Base-by-base conservation (phyloP, 2,888 invertebrate genomes). In the Mythimna loreyi region DNA sequence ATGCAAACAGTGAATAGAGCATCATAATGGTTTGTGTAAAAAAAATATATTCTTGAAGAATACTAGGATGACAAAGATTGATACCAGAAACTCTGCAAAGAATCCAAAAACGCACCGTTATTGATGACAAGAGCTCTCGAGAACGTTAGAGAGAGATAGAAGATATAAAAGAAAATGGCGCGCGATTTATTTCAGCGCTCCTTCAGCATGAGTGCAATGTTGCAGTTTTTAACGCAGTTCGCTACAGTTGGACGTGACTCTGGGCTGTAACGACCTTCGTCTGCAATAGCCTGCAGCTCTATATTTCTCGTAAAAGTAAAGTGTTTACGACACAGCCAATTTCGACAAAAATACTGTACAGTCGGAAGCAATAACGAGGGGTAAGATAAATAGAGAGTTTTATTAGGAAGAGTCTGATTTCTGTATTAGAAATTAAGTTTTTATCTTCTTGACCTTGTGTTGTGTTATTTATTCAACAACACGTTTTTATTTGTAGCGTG, bases 201-300 rank as follows among this genome's bases (percentile, higher is more conserved):
- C 63, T 61, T 64, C 55, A 57, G 67, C 68, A 68, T 59, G 67
- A 67, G 68, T 70, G 69, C 72, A 78, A 57, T 68, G 82, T 75
- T 84, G 81, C 72, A 79, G 72, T 78, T 82, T 82, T 84, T 72
- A 84, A 75, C 69, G 57, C 67, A 83, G 69, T 72, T 61, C 56
- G 56, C 61, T 62, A 74, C 45, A 25, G 49, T 21, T n/a, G 78
- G 52, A 75, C 84, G 81, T 81, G 84, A 75, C 80, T 82, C 21
- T 8, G 21, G 28, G 21, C 16, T 64, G 67, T 59, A 78, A 84
- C 72, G 72, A 75, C 67, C 67, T 67, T n/a, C 50, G 71, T 25
- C 57, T 25, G n/a, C 16, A 65, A 74, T 64, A 59, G 57, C 50
- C 23, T 56, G 65, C 63, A 62, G 52, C 58, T 64, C 62, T 58